Base-by-base conservation (phyloP, 2,888 invertebrate genomes). In the Platycheirus albimanus region DNA sequence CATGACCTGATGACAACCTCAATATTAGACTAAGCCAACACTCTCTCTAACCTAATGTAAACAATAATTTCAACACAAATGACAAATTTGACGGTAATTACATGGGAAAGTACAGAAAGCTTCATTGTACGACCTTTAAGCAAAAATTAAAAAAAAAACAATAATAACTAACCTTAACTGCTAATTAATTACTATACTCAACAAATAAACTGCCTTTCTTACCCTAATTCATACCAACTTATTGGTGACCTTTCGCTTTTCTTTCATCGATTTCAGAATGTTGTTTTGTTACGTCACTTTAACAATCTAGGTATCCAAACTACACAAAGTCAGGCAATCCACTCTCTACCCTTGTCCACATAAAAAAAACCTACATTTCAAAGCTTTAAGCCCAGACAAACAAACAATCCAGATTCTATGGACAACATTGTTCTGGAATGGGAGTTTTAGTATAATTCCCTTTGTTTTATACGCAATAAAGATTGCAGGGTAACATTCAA, bases 241-340 rank as follows among this genome's bases (percentile, higher is more conserved):
- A 61, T 67, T 77, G 66, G 24, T 49, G 71, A 77, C 77, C 81
- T 81, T 81, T 81, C 76, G 71, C 76, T 77, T 80, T 80, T 76
- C 36, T 76, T 75, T 71, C 67, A 81, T 81, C 67, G 77, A 81
- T 81, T 81, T 71, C 43, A 41, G 20, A 30, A 17, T 36, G 17
- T 51, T 74, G 24, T 30, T 13, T 51, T 61, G 72, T 83, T 78
- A 83, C 78, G 74, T 83, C 83, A 83, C 63, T 72, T 56, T 24
- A 58, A 77, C 43, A 58, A 69, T 78, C 78, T 78, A 83, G 69
- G 61, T 28, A 78, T 49, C 72, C 64, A 43, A 79, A 79, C 49
- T 72, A 54, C 52, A 45, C 58, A 63, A 56, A 77, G 77, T 72
- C 78, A 83, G 20, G 30, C 67, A 43, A 83, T 54, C 51, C 63